A percentile compares a stretch with the other conserved stretches of the same genome.
Conservation (phyloP, 1,140 invertebrate species). For the Lepidotrigona ventralis region DNA sequence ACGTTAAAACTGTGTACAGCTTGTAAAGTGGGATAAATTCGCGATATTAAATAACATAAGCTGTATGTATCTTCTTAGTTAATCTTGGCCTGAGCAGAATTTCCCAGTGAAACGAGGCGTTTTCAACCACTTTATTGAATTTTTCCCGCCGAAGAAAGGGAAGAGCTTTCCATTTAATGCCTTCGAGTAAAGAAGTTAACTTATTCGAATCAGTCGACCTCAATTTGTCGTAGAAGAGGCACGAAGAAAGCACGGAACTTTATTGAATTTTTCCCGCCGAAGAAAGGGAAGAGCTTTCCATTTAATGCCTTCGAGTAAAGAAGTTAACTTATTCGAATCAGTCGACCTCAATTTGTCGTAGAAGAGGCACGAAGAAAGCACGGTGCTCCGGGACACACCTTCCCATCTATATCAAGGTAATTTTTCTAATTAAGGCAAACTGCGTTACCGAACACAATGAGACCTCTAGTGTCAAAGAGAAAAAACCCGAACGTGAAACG, state of each 20-base stretch:
- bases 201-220: constrained; percentile 13
- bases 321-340: constrained; percentile 19
- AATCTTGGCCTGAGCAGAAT: neutral
- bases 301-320: constrained; percentile 2
- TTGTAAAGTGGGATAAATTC: neutral
- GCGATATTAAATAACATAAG: too few species aligned
- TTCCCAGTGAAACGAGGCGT: neutral
- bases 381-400: neutral
- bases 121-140: constrained; percentile 8
- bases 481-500: neutral
- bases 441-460: neutral
- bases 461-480: neutral
- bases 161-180: neutral
- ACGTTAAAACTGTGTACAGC: too few species aligned
- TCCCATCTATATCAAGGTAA: neutral
- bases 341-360: constrained; percentile 8
- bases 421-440: neutral
- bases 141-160: neutral
- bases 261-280: constrained; percentile 2
- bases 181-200: constrained; percentile 14
- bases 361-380: neutral
- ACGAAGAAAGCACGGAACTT: neutral
- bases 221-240: neutral
- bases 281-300: neutral
- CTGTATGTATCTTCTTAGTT: neutral